Base-by-base conservation (phyloP, 1,140 invertebrate species). In the Anastatus disparis region DNA sequence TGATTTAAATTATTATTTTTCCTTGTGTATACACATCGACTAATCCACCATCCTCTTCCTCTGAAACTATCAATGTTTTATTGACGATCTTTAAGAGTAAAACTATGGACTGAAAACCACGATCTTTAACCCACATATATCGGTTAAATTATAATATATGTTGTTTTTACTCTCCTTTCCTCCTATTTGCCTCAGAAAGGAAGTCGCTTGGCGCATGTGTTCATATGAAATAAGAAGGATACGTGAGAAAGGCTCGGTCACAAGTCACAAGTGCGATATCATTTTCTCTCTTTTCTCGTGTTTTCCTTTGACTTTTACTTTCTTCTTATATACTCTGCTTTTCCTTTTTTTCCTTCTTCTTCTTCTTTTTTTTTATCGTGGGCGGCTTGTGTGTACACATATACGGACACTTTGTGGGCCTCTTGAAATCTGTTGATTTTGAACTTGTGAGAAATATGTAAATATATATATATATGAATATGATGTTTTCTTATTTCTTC, bases 401-500 rank as follows among this genome's bases (percentile, higher is more conserved):
- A 42, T 29, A 27, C 15, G 31, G 62, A 65, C 50, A 55, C 62
- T 42, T 65, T 17, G 10, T 29, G 40, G 13, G 31, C 1, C 15
- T 17, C 29, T 35, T 17, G 6, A 9, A 63, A 65, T 65, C 62
- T 53, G 62, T 63, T 65, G 62, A 65, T 65, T 35, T 40, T 65
- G 15, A 20, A 73, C 72, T 73, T 63, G 77, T n/a, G n/a, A n/a
- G n/a, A n/a, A n/a, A n/a, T n/a, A n/a, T n/a, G n/a, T n/a, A n/a
- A n/a, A n/a, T n/a, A n/a, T n/a, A n/a, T n/a, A n/a, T n/a, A n/a
- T n/a, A n/a, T n/a, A n/a, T n/a, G n/a, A n/a, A n/a, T n/a, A n/a
- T n/a, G n/a, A n/a, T n/a, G n/a, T n/a, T n/a, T 73, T 67, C 73
- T 68, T 71, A 74, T 78, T 76, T 78, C 75, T 78, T 67, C 63